A percentile compares a stretch with the other conserved stretches of the same genome.
phyloP scores from a whole-genome alignment of 2,888 invertebrate genomes.

The Eulithis prunata region DNA sequence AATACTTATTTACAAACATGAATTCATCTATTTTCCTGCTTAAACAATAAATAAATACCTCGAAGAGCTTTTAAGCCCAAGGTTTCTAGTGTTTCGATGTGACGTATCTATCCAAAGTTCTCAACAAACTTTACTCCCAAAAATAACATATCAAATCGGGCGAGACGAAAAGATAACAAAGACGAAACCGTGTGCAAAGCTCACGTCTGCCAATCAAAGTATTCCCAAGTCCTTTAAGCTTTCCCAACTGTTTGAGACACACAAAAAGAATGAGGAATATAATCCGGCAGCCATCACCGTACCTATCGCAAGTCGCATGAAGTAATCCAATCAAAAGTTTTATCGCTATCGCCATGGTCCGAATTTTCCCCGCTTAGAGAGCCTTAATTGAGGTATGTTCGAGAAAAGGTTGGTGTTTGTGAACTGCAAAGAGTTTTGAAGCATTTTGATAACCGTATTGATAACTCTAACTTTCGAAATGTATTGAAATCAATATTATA shows the following conservation, averaged over 20 bases:
- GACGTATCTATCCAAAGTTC: background rate
- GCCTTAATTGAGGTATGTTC: conserved; percentile 23
- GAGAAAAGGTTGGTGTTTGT: conserved; percentile 10
- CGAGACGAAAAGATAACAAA: conserved; percentile 2
- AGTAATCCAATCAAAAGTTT: conserved; percentile 42
- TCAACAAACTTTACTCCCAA: background rate
- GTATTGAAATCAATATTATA: too few species aligned
- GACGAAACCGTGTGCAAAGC: background rate
- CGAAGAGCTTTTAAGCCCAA: too few species aligned
- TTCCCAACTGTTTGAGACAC: conserved; percentile 9
- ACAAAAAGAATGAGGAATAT: conserved; percentile 12
- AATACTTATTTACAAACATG: too few species aligned
- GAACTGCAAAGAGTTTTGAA: background rate
- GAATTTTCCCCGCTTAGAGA: background rate
- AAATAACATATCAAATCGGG: background rate
- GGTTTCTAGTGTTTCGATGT: too few species aligned
- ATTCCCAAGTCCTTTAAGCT: conserved; percentile 11
- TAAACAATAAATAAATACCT: too few species aligned
- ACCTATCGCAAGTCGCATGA: conserved; percentile 16
- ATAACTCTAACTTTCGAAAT: too few species aligned
- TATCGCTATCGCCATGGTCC: conserved; percentile 26
- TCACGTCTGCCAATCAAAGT: conserved; percentile 20
- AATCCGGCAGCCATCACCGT: conserved; percentile 8
- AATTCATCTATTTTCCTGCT: too few species aligned
- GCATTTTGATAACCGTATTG: too few species aligned